Percentiles rank a stretch among this genome's conserved stretches.
Evolutionary conservation across 2,797 vertebrate species (phyloP).

Genomic region (Cephalopachus bancanus): DNA sequence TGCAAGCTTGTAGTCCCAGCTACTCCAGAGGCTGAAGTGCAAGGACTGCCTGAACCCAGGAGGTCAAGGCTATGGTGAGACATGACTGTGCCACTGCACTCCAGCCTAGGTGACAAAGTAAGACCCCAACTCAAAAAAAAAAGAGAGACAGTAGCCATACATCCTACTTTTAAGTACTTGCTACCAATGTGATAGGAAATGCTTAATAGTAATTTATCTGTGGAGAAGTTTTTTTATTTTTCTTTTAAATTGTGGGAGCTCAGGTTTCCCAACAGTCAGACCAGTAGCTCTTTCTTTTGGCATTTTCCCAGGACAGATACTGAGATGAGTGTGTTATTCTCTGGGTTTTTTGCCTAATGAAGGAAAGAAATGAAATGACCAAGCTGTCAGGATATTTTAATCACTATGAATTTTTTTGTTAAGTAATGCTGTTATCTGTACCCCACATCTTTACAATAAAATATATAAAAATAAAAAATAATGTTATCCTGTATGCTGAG

Average conservation of each 20-base stretch:
- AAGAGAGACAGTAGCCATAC: neutral
- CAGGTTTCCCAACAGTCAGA: neutral
- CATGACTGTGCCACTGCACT: too few relatives aligned
- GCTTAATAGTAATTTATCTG: neutral
- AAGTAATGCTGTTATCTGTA: neutral
- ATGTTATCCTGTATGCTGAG: neutral
- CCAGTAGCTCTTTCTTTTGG: neutral
- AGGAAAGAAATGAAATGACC: slow-evolving; percentile 58
- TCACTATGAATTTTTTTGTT: slow-evolving; percentile 36
- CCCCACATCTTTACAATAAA: too few relatives aligned
- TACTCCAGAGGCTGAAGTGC: too few relatives aligned
- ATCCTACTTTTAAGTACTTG: slow-evolving; percentile 26
- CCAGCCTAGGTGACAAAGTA: too few relatives aligned
- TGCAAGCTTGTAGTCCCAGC: too few relatives aligned
- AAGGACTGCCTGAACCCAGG: too few relatives aligned
- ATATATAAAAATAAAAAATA: too few relatives aligned
- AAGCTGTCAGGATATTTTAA: slow-evolving; percentile 56
- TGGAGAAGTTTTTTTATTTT: neutral
- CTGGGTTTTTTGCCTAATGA: slow-evolving; percentile 61
- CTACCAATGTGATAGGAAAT: slow-evolving; percentile 49
- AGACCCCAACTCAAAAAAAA: too few relatives aligned
- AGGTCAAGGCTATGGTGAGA: too few relatives aligned
- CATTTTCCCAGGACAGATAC: neutral
- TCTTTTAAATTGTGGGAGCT: neutral
- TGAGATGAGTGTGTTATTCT: slow-evolving; percentile 16